These are phyloP conservation scores for Nothoprocta pentlandii DNA, from an alignment of 2,113 vertebrate genomes.

Conservation along the genomic window DNA sequence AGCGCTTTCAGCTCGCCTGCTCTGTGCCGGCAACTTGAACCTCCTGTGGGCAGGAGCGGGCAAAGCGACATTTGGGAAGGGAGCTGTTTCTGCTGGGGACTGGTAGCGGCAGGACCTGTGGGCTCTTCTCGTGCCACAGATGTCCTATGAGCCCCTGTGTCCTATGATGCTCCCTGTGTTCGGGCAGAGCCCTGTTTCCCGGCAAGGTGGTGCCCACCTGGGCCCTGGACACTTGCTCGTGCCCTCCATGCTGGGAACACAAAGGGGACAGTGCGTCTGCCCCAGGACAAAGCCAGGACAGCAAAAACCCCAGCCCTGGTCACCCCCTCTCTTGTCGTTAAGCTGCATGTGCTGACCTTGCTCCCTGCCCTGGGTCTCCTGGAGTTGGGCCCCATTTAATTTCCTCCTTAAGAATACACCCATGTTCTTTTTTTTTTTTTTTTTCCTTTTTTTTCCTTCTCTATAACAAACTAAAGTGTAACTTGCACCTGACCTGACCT, in stretches of 20 bases:
- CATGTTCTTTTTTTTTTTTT: conserved; percentile 46
- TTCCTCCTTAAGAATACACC: conserved; percentile 45
- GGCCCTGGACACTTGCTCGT: not conserved
- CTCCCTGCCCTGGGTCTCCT: not conserved
- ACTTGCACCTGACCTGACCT: conserved; percentile 67
- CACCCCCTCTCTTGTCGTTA: not conserved
- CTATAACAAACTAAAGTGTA: conserved; percentile 73
- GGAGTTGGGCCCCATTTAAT: not conserved
- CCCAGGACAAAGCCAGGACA: conserved; percentile 67
- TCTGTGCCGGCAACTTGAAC: not conserved
- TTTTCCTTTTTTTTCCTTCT: conserved; percentile 59
- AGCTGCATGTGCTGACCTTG: conserved; percentile 57
- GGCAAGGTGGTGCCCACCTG: not conserved
- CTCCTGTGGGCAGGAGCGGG: not conserved
- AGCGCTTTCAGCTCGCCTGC: not conserved
- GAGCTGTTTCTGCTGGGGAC: not conserved
- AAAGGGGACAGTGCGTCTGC: not conserved
- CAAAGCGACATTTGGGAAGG: not conserved
- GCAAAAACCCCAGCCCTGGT: conserved; percentile 49
- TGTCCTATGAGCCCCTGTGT: rapidly evolving
- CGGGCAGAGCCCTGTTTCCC: not conserved
- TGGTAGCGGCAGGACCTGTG: not conserved
- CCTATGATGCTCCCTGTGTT: not conserved
- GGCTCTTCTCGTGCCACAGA: not conserved
- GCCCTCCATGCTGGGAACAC: not conserved